Evolutionary conservation across 2,888 invertebrate species (phyloP), one percentile per base, ranked within the genome.

Genomic region (Lathronympha strigana): DNA sequence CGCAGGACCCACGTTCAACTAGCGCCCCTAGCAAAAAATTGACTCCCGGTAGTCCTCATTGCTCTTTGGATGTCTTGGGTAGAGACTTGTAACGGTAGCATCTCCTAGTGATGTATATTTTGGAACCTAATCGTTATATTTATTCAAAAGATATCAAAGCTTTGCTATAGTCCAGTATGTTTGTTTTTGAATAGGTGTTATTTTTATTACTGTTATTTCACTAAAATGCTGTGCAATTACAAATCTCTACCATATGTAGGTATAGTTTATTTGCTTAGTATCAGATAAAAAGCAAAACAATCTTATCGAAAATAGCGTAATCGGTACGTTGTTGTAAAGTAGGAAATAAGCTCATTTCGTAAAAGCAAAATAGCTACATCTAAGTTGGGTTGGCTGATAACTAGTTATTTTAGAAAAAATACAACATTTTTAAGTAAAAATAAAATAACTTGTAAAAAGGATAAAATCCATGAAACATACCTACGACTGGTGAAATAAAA

Each of bases 401-500:
- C 11, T 15, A 40, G 38, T 38, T 38, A 38, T 2, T 1, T 1
- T 2, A 19, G 11, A 43, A 43, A 43, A 19, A 11, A 9, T 11
- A 33, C 13, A 33, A 11, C 25, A 33, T 13, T 4, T 45, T 13
- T 0, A 21, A 11, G 4, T 47, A 47, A 47, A 43, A 23, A 23
- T 47, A n/a, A 47, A 6, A 23, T 4, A 21, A 47, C 11, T 23
- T 23, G 23, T 47, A 11, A 4, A 23, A 53, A 36, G 36, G 21
- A 51, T 28, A 33, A 17, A 13, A 28, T 57, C 43, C 31, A n/a
- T n/a, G 33, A 31, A 33, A 63, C 55, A 50, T 67, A 60, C 58
- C 54, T 40, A 58, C 40, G 49, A 40, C 55, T 40, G 31, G 25
- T 23, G 31, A 47, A 31, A 9, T 38, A 49, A 28, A 50, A 40